Evolutionary conservation across 2,797 vertebrate genomes (phyloP).

Genomic region (Margarornis squamiger): DNA sequence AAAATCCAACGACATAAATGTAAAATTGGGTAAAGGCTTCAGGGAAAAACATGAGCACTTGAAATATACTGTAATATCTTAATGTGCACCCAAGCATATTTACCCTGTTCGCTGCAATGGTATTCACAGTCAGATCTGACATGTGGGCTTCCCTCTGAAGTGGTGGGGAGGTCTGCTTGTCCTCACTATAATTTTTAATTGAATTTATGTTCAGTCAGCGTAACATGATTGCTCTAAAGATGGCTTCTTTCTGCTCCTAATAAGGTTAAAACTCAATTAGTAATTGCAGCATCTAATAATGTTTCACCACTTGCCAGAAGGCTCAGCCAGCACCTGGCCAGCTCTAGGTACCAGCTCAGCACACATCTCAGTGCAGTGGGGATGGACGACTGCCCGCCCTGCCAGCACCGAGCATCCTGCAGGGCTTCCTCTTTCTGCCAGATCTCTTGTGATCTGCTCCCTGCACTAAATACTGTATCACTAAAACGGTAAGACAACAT

Average conservation of each 20-base stretch:
- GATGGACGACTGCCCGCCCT: neutral
- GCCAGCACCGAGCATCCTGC: rapidly evolving
- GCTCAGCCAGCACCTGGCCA: slow-evolving; percentile 12
- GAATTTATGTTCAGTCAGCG: slow-evolving; percentile 39
- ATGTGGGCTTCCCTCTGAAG: neutral
- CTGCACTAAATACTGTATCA: neutral
- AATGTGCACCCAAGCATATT: neutral
- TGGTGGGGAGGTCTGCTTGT: slow-evolving; percentile 3
- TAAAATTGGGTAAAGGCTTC: neutral
- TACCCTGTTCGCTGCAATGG: neutral
- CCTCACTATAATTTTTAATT: slow-evolving; percentile 40
- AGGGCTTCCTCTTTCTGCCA: neutral
- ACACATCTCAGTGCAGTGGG: rapidly evolving
- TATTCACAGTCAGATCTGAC: neutral
- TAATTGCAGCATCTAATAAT: neutral
- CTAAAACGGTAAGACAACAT: neutral
- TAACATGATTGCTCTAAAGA: slow-evolving; percentile 36
- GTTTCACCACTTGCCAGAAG: slow-evolving; percentile 34
- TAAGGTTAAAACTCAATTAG: slow-evolving; percentile 48
- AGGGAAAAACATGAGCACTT: neutral
- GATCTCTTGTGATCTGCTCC: neutral
- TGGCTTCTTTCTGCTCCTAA: slow-evolving; percentile 39
- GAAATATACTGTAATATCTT: neutral
- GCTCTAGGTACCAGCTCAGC: neutral
- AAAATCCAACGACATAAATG: neutral